phyloP scores from a whole-genome alignment of 2,888 invertebrate species.

The Allophyes oxyacanthae region DNA sequence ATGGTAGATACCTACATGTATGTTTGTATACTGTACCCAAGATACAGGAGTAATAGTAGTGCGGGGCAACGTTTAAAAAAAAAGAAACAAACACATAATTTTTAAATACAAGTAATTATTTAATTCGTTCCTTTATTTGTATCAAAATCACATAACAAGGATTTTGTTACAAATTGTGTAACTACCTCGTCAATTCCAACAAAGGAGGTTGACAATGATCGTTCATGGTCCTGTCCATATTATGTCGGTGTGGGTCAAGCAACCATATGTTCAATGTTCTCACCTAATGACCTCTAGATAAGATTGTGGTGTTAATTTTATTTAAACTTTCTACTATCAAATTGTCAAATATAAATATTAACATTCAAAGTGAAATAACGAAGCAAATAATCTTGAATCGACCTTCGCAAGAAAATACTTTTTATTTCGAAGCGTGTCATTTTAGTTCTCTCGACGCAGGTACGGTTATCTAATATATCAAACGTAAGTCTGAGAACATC shows the following conservation, averaged over 20 bases:
- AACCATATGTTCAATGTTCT: constrained; percentile 44
- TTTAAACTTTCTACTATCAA: neutral
- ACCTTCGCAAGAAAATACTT: constrained; percentile 22
- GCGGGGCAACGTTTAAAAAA: too few relatives aligned
- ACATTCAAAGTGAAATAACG: constrained; percentile 10
- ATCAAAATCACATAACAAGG: neutral
- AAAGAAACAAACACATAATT: too few relatives aligned
- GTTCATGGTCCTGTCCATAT: constrained; percentile 38
- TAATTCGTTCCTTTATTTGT: neutral
- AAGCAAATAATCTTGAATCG: constrained; percentile 13
- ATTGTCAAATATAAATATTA: neutral
- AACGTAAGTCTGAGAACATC: constrained; percentile 61
- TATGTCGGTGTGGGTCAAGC: constrained; percentile 19
- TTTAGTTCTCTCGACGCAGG: constrained; percentile 43
- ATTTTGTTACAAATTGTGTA: neutral
- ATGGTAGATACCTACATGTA: too few relatives aligned
- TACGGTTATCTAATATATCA: constrained; percentile 53
- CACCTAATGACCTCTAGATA: constrained; percentile 2
- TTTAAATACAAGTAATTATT: too few relatives aligned
- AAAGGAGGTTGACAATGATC: constrained; percentile 5
- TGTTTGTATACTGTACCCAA: too few relatives aligned
- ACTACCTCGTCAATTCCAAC: neutral
- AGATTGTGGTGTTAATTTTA: neutral
- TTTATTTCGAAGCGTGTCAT: constrained; percentile 35
- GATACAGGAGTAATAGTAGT: too few relatives aligned